Evolutionary conservation across 2,888 invertebrate genomes (phyloP), one percentile per base, ranked within the genome.

Genomic region (Spatulosminthurus flaviceps): DNA sequence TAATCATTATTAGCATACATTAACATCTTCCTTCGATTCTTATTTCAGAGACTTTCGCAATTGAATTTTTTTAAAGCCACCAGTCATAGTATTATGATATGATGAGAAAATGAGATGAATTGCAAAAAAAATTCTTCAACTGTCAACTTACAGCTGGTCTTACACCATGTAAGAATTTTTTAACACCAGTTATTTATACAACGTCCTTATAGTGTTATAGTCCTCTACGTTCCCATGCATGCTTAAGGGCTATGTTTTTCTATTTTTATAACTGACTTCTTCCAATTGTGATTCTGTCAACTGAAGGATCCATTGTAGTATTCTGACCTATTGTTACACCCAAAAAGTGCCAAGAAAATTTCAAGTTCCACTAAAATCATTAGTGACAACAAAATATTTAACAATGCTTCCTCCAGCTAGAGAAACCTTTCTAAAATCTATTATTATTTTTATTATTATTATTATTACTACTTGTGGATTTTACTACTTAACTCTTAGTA

Each of bases 41-140:
- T 72, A 34, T 34, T 42, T n/a, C 16, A 29, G 13, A 67, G 66
- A 67, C 43, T 67, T 67, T 75, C 75, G 34, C 64, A 64, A 64
- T n/a, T 70, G 1, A 70, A 29, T 70, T 70, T 26, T 22, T 34
- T 34, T n/a, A n/a, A 70, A 34, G 28, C 70, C 34, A 29, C 21
- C 4, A 70, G 41, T 70, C 41, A 29, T 16, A 21, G 29, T 26
- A 34, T 70, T 26, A 70, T 70, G n/a, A n/a, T 43, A 29, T 60
- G 28, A 70, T 79, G 79, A 66, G 79, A 79, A 79, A 79, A 73
- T 74, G 28, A 69, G 67, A 79, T 79, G 79, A 79, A 74, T 79
- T 79, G 79, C 79, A 79, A 74, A 79, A 79, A 74, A 79, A 79
- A 79, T 74, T 79, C 71, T 21, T 42, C 72, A 29, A 71, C 60